phyloP scores from a whole-genome alignment of 2,888 invertebrate genomes.

The Chromoteleia sp. region DNA sequence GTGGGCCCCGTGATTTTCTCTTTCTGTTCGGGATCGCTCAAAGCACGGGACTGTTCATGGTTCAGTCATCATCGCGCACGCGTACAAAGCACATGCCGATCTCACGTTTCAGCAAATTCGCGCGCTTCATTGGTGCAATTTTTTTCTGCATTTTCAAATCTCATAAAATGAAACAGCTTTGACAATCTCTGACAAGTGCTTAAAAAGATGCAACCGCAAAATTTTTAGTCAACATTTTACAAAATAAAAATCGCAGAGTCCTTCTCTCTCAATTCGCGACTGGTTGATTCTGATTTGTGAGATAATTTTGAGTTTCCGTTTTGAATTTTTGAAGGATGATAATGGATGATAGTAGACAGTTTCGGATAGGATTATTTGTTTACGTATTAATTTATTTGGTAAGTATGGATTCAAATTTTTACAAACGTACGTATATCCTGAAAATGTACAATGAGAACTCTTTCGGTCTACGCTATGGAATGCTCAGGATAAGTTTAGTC shows the following conservation, averaged over 20 bases:
- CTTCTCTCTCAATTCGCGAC: neutral
- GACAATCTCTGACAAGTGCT: neutral
- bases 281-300: neutral
- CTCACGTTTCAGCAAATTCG: conserved; percentile 53
- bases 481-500: neutral
- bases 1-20: conserved; percentile 75
- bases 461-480: neutral
- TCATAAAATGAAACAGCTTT: conserved; percentile 8
- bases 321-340: conserved; percentile 9
- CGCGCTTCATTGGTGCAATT: conserved; percentile 52
- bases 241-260: neutral
- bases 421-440: too few species aligned
- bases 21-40: conserved; percentile 71
- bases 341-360: conserved; percentile 39
- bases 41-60: conserved; percentile 76
- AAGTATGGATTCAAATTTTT: conserved; percentile 21
- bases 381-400: conserved; percentile 45
- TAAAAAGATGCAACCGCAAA: neutral
- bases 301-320: neutral
- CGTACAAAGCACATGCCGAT: conserved; percentile 69
- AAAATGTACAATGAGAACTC: too few species aligned
- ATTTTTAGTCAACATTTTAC: neutral
- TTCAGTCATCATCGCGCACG: conserved; percentile 82
- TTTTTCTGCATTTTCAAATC: neutral
- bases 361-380: conserved; percentile 46